These are phyloP conservation scores for Cairina moschata DNA, from an alignment of 2,113 vertebrate species.

Conservation along the genomic window DNA sequence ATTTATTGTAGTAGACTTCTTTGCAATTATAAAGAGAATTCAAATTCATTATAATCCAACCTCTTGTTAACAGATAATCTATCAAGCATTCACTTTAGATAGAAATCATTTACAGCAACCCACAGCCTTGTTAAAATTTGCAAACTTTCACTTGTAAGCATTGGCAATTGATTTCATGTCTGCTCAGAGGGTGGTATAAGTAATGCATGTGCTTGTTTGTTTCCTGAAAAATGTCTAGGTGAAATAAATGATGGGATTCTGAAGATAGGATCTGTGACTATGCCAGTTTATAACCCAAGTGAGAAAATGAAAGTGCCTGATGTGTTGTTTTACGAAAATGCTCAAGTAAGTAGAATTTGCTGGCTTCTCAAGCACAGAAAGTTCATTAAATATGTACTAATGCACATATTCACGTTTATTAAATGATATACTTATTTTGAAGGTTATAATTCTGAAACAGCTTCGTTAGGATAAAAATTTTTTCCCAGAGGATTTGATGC, in stretches of 20 bases:
- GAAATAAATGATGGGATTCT: conserved; percentile 83
- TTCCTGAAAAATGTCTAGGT: conserved; percentile 76
- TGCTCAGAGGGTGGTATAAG: not conserved
- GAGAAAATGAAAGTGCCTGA: conserved; percentile 96
- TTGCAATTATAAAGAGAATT: not conserved
- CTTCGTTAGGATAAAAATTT: not conserved
- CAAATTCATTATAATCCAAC: not conserved
- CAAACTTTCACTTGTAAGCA: fast-evolving
- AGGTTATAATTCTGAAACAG: not conserved
- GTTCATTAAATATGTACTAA: not conserved
- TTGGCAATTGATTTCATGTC: not conserved
- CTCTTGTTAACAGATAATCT: not conserved
- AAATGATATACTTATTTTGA: not conserved
- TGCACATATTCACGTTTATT: not conserved
- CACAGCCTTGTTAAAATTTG: not conserved
- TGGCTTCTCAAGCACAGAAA: not conserved
- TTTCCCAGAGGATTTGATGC: not conserved
- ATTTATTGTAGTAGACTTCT: not conserved
- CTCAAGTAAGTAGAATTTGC: conserved; percentile 82
- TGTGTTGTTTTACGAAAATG: conserved; percentile 95
- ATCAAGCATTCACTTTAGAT: not conserved
- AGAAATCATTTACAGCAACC: not conserved
- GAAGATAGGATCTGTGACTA: conserved; percentile 85
- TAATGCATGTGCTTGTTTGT: conserved; percentile 8
- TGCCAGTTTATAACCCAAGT: conserved; percentile 81